A percentile compares a stretch with the other conserved stretches of the same genome.
phyloP scores from a whole-genome alignment of 2,797 vertebrate species.

The Hephaestus fuliginosus region DNA sequence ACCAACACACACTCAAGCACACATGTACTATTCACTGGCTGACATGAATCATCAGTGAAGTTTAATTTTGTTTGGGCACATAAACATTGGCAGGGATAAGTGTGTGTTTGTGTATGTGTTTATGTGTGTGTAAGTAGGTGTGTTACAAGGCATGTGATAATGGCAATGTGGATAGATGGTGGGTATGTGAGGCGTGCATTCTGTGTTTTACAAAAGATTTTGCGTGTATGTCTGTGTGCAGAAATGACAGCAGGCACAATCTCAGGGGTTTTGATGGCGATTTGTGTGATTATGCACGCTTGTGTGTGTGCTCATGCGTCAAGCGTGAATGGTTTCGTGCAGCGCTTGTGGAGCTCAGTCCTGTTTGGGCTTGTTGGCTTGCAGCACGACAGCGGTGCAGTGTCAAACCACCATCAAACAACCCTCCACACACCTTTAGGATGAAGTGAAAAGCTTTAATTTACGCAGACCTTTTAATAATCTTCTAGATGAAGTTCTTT shows the following conservation, averaged over 20 bases:
- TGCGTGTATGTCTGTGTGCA: slow-evolving; percentile 2
- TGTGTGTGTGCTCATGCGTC: slow-evolving; percentile 12
- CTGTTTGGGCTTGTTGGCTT: slow-evolving; percentile 39
- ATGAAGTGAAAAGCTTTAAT: not conserved
- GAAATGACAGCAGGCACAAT: slow-evolving; percentile 29
- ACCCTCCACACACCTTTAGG: not conserved
- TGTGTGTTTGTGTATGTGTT: slow-evolving; percentile 28
- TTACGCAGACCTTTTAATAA: not conserved
- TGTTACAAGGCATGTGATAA: slow-evolving; percentile 1
- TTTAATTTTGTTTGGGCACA: slow-evolving; percentile 38
- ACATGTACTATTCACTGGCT: slow-evolving; percentile 13
- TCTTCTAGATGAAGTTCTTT: not conserved
- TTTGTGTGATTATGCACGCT: slow-evolving; percentile 37
- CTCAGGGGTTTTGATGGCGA: slow-evolving; percentile 29
- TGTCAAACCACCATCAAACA: slow-evolving; percentile 24
- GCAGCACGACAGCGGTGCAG: slow-evolving; percentile 7
- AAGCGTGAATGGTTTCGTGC: slow-evolving; percentile 19
- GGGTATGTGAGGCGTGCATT: slow-evolving; percentile 3
- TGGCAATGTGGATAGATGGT: slow-evolving; percentile 12
- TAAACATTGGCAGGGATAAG: slow-evolving; percentile 27
- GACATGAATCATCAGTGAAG: slow-evolving; percentile 54
- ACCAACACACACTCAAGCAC: slow-evolving; percentile 7
- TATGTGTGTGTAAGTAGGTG: slow-evolving; percentile 3
- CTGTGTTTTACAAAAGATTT: not conserved
- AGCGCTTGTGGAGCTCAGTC: slow-evolving; percentile 18